These are phyloP conservation scores for Hipparchia semele DNA, from an alignment of 2,888 invertebrate species.

Conservation along the genomic window DNA sequence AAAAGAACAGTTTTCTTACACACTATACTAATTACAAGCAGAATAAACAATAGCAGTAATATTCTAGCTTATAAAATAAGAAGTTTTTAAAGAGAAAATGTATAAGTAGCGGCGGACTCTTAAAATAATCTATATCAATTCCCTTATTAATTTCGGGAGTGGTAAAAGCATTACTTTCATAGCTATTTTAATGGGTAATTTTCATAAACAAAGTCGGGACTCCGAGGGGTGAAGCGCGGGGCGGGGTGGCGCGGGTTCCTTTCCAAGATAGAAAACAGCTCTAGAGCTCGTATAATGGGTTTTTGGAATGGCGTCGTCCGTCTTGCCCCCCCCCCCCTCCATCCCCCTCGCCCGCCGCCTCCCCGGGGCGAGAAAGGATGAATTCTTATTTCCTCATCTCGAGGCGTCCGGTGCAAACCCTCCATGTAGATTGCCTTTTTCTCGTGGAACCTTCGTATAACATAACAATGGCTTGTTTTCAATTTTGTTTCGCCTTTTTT, in stretches of 20 bases:
- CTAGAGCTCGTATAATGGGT: conserved; percentile 87
- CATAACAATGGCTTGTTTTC: conserved; percentile 82
- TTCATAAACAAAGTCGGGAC: conserved; percentile 82
- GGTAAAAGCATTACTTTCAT: conserved; percentile 81
- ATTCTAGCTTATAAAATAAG: background rate
- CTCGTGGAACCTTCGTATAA: conserved; percentile 77
- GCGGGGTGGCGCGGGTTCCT: conserved; percentile 65
- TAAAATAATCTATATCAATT: conserved; percentile 80
- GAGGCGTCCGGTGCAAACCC: conserved; percentile 78
- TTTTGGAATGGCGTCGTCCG: conserved; percentile 88
- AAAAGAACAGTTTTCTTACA: no score
- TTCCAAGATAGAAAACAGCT: conserved; percentile 84
- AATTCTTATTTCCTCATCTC: conserved; percentile 84
- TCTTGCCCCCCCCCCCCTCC: conserved; percentile 79
- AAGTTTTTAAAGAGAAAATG: conserved; percentile 8
- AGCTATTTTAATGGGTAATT: conserved; percentile 83
- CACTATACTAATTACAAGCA: background rate
- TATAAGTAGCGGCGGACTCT: conserved; percentile 23
- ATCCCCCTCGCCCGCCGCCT: conserved; percentile 44
- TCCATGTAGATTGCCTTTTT: conserved; percentile 82
- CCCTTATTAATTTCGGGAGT: conserved; percentile 81
- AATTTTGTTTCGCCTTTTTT: conserved; percentile 67
- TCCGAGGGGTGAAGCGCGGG: conserved; percentile 62
- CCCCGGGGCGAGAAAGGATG: conserved; percentile 79
- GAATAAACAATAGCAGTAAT: background rate